These are phyloP conservation scores for Muricea muricata DNA, from an alignment of 92 coral and sea anemone species.

Conservation along the genomic window DNA sequence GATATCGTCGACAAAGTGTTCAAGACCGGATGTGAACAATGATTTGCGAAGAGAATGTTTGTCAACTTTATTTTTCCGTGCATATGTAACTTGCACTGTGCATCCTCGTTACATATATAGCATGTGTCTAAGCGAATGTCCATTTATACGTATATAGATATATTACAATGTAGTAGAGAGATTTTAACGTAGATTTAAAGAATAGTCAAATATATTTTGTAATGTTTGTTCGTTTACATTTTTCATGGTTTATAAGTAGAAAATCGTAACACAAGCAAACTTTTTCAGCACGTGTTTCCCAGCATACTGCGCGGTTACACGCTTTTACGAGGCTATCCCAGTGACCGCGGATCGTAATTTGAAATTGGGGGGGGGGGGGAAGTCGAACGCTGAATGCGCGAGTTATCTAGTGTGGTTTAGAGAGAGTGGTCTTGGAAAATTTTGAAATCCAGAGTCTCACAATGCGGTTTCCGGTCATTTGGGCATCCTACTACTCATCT, in stretches of 20 bases:
- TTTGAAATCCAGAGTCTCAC: no score
- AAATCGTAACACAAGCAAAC: no score
- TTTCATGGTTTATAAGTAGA: background rate
- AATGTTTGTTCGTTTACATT: background rate
- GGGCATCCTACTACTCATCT: no score
- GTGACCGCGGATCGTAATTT: no score
- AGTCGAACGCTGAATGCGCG: no score
- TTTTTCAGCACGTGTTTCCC: no score
- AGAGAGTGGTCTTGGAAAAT: no score
- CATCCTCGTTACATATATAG: slow-evolving; percentile 21
- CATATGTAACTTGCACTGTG: background rate
- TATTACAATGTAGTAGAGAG: slow-evolving; percentile 9
- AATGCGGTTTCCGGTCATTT: no score
- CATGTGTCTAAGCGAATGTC: background rate
- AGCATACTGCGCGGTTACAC: no score
- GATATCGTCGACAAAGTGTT: slow-evolving; percentile 25
- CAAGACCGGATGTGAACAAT: background rate
- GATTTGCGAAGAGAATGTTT: background rate
- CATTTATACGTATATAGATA: background rate
- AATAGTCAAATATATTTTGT: slow-evolving; percentile 27
- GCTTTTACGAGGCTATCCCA: no score
- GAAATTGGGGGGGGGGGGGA: no score
- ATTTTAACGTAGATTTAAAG: slow-evolving; percentile 21
- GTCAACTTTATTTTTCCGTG: slow-evolving; percentile 32
- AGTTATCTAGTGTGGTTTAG: no score